phyloP scores from a whole-genome alignment of 2,797 vertebrate genomes.

The Protosalanx chinensis region DNA sequence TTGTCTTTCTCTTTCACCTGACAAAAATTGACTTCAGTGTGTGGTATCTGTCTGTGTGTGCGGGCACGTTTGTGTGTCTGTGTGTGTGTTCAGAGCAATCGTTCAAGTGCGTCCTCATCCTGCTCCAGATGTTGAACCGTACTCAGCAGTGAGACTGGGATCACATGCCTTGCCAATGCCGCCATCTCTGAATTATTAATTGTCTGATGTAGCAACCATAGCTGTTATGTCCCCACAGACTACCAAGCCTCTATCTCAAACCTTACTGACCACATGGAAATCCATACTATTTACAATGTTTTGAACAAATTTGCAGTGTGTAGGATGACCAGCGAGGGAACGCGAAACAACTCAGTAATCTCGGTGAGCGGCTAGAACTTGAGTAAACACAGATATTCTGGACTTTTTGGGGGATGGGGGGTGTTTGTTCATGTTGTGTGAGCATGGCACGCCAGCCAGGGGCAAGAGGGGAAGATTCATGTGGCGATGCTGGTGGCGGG shows the following conservation, averaged over 20 bases:
- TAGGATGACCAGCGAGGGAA: not conserved
- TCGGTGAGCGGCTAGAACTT: conserved; percentile 3
- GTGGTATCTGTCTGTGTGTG: too few species aligned
- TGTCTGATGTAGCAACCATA: conserved; percentile 54
- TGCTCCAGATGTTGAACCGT: conserved; percentile 58
- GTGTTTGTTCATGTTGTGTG: conserved; percentile 12
- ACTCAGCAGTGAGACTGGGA: conserved; percentile 48
- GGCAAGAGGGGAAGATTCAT: conserved; percentile 46
- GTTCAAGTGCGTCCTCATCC: conserved; percentile 21
- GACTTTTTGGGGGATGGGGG: conserved; percentile 5
- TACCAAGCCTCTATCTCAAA: conserved; percentile 47
- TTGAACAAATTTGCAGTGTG: conserved; percentile 19
- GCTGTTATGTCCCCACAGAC: conserved; percentile 59
- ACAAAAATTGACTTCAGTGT: conserved; percentile 2
- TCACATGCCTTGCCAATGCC: conserved; percentile 50
- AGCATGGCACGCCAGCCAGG: conserved; percentile 18
- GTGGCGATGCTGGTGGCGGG: conserved; percentile 20
- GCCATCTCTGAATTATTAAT: conserved; percentile 70
- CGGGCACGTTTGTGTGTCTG: not conserved
- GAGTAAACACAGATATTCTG: conserved; percentile 8
- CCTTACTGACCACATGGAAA: conserved; percentile 56
- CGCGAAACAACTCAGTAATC: conserved; percentile 5
- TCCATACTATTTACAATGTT: conserved; percentile 55
- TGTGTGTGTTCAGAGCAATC: not conserved
- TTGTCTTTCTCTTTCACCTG: conserved; percentile 27